These are phyloP conservation scores for Leptopterna dolabrata DNA, from an alignment of 2,888 invertebrate genomes.

Conservation along the genomic window DNA sequence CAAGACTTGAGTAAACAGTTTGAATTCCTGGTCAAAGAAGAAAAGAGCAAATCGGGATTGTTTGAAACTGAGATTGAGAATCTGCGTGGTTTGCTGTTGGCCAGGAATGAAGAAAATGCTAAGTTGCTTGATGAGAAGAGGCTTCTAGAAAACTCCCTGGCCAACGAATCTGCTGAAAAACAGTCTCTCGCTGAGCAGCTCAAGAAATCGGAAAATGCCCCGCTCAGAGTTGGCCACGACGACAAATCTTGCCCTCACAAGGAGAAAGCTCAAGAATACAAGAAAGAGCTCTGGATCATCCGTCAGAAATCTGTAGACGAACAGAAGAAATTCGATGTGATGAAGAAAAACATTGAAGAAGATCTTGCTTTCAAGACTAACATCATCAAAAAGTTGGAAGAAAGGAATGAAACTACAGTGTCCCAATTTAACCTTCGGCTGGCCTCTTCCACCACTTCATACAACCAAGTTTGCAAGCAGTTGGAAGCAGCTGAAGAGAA, in stretches of 20 bases:
- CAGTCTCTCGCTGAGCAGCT: background rate
- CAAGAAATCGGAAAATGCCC: background rate
- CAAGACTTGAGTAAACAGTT: background rate
- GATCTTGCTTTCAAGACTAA: constrained; percentile 46
- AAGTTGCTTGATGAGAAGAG: background rate
- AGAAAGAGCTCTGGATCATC: constrained; percentile 23
- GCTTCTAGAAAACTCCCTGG: background rate
- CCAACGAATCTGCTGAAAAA: background rate
- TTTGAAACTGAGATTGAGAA: background rate
- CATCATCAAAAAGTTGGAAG: constrained; percentile 51
- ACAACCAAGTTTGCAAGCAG: constrained; percentile 14
- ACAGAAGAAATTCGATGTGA: constrained; percentile 30
- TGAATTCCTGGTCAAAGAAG: background rate
- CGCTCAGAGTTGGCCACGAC: background rate
- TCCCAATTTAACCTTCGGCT: constrained; percentile 6
- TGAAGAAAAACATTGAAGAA: constrained; percentile 55
- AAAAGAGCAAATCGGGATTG: background rate
- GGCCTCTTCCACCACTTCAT: background rate
- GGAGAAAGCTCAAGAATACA: constrained; percentile 16
- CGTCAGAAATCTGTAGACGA: constrained; percentile 2
- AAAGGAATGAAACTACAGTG: background rate
- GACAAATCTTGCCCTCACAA: constrained; percentile 30
- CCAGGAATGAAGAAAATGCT: background rate
- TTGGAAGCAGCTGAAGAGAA: constrained; percentile 31
- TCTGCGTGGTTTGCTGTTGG: background rate